Conservation (phyloP, 2,113 vertebrate genomes). For the Cercocebus atys region DNA sequence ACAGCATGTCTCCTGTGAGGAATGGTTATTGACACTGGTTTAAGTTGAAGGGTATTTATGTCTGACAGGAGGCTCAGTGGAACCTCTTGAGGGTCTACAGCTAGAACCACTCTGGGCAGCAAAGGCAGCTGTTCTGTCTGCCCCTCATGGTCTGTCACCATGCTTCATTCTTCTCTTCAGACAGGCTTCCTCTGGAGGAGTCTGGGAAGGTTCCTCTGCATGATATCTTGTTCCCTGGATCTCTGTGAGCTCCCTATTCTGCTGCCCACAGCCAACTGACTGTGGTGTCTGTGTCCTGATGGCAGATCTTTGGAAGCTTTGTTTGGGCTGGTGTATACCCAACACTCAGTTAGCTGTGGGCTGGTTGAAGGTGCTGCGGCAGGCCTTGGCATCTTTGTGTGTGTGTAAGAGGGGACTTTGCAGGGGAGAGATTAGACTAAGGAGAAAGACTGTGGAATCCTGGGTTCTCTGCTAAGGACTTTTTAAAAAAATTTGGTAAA, state of each 20-base stretch:
- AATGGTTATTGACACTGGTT: background rate
- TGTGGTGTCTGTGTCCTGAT: background rate
- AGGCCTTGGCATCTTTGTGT: background rate
- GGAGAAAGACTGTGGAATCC: background rate
- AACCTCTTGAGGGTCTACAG: background rate
- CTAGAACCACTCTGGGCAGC: background rate
- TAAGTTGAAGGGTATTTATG: background rate
- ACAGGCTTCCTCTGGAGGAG: background rate
- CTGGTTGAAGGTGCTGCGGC: background rate
- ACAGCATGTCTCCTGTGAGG: background rate
- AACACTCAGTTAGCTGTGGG: background rate
- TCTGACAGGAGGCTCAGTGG: background rate
- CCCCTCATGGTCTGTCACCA: rapidly evolving
- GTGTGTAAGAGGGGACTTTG: background rate
- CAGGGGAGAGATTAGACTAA: background rate
- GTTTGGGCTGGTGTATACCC: background rate
- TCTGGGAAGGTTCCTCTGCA: background rate
- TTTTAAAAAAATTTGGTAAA: background rate
- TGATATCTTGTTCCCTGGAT: background rate
- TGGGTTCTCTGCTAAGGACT: background rate
- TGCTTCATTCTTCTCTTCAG: background rate
- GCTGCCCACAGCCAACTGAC: background rate
- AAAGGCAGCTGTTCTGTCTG: background rate
- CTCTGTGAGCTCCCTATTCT: background rate
- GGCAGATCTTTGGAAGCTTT: background rate